Conservation (phyloP, 2,888 invertebrate species). For the Acronicta leporina region DNA sequence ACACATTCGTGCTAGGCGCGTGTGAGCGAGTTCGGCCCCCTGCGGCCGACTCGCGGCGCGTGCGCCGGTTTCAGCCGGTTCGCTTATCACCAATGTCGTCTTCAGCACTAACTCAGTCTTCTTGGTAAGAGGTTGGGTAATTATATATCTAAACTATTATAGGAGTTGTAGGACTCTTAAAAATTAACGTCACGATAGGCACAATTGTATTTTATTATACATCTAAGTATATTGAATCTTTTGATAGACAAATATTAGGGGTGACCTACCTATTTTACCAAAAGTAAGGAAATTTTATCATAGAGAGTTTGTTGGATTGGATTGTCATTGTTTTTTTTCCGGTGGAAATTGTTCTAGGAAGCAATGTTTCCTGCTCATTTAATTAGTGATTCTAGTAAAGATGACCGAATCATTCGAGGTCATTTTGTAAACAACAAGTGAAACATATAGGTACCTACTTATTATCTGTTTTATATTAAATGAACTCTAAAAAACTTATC, state of each 20-base stretch:
- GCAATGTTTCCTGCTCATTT: neutral
- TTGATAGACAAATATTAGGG: too few species aligned
- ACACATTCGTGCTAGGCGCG: conserved; percentile 51
- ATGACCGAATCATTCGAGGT: conserved; percentile 19
- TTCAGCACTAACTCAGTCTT: conserved; percentile 66
- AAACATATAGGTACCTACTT: neutral
- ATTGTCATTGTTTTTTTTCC: conserved; percentile 5
- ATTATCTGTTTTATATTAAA: neutral
- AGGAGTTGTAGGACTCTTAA: conserved; percentile 66
- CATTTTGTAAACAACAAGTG: conserved; percentile 5
- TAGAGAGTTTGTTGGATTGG: neutral
- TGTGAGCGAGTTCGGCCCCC: conserved; percentile 75
- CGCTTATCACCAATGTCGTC: conserved; percentile 79
- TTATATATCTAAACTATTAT: conserved; percentile 64
- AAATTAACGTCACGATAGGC: conserved; percentile 61
- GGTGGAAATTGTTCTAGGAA: conserved; percentile 15
- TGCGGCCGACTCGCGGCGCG: conserved; percentile 82
- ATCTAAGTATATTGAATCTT: too few species aligned
- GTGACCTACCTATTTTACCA: neutral
- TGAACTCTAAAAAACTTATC: conserved; percentile 8
- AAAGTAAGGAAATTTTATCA: neutral
- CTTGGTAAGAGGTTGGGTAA: conserved; percentile 56
- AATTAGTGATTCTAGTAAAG: conserved; percentile 10
- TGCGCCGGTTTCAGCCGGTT: conserved; percentile 79
- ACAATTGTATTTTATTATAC: neutral